Evolutionary conservation across 2,888 invertebrate species (phyloP).

Genomic region (Papilio protenor): DNA sequence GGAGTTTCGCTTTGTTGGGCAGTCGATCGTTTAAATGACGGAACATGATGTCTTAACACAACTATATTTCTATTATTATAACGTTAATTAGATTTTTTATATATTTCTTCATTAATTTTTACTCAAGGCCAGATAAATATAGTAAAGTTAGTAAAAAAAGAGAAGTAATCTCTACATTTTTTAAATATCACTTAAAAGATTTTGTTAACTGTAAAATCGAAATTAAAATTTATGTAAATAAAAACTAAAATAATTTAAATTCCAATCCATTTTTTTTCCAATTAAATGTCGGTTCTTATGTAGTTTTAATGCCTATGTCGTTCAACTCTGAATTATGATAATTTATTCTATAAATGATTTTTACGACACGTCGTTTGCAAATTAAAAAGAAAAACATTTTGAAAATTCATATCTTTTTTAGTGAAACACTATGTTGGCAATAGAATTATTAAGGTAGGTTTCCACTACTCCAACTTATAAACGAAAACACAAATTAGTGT

Average conservation of each 20-base stretch:
- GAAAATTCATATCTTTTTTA: background rate
- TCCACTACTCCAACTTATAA: background rate
- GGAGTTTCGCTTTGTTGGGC: conserved; percentile 43
- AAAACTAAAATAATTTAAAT: conserved; percentile 1
- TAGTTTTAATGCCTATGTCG: conserved; percentile 18
- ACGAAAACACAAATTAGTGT: background rate
- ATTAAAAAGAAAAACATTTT: conserved; percentile 6
- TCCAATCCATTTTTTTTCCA: conserved; percentile 19
- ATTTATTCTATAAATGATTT: conserved; percentile 28
- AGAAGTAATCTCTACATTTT: background rate
- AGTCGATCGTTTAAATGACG: conserved; percentile 26
- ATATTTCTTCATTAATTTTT: background rate
- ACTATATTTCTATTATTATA: background rate
- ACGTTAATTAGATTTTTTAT: background rate
- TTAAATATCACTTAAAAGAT: background rate
- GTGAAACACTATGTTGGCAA: background rate
- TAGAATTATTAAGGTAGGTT: background rate
- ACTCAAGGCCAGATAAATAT: background rate
- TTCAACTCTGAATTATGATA: conserved; percentile 35
- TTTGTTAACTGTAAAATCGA: background rate
- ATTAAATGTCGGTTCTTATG: conserved; percentile 1
- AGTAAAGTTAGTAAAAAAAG: too few relatives aligned
- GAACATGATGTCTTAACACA: conserved; percentile 12
- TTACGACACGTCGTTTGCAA: background rate
- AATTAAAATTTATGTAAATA: background rate